Evolutionary conservation across 2,113 vertebrate species (phyloP).

Genomic region (Dolichotis patagonum): DNA sequence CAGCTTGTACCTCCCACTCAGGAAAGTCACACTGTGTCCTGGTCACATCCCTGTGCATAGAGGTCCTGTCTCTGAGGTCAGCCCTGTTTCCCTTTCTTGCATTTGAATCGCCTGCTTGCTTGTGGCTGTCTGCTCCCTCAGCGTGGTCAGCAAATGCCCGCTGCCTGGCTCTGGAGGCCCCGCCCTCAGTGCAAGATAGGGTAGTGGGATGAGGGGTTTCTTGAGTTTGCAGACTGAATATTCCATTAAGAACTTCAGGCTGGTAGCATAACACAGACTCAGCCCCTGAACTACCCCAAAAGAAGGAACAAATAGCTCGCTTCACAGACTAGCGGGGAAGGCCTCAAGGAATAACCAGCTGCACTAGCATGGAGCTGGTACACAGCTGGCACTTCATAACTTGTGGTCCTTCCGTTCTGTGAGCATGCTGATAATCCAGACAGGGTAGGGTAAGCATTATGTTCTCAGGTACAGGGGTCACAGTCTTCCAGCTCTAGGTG

Average conservation of each 20-base stretch:
- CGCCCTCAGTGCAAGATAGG: background rate
- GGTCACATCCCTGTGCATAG: fast-evolving
- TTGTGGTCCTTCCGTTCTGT: background rate
- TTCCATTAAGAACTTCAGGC: background rate
- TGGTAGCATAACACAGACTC: fast-evolving
- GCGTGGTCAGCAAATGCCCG: fast-evolving
- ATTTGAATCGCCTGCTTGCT: background rate
- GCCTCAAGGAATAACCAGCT: fast-evolving
- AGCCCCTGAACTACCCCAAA: background rate
- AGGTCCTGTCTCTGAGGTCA: background rate
- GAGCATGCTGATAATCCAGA: background rate
- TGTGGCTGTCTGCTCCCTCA: background rate
- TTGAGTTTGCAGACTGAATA: background rate
- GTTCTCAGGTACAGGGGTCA: background rate
- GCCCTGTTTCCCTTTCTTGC: background rate
- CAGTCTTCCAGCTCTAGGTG: background rate
- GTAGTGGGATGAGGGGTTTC: background rate
- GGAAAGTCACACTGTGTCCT: background rate
- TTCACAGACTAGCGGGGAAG: fast-evolving
- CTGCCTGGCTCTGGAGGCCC: background rate
- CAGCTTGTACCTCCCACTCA: fast-evolving
- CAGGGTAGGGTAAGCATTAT: background rate
- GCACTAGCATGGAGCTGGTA: background rate
- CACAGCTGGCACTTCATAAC: background rate
- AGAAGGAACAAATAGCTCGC: background rate